Conservation (phyloP, 2,888 invertebrate species). For the Xylota sylvarum region DNA sequence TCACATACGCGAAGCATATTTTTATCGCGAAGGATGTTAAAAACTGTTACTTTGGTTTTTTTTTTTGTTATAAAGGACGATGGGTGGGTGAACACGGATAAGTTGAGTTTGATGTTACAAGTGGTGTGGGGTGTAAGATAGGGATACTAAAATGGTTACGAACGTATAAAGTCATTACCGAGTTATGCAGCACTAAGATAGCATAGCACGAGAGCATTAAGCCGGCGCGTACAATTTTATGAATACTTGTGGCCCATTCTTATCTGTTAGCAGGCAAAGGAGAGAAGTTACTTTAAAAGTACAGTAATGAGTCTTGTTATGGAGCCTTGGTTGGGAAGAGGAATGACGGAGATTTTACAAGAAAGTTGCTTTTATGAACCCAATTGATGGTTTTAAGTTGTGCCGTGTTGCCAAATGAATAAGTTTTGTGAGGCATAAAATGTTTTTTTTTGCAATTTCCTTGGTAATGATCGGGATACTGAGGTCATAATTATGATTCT, state of each 20-base stretch:
- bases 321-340: not conserved
- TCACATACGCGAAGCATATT: conserved; percentile 46
- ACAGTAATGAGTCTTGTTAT: conserved; percentile 56
- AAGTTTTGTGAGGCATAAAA: conserved; percentile 26
- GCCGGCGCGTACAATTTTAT: conserved; percentile 44
- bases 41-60: conserved; percentile 55
- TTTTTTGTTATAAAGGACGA: conserved; percentile 31
- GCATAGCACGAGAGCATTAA: conserved; percentile 33
- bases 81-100: conserved; percentile 29
- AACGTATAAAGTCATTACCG: conserved; percentile 65
- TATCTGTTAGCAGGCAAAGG: conserved; percentile 29
- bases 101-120: conserved; percentile 44
- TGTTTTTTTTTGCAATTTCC: conserved; percentile 16
- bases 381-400: conserved; percentile 36
- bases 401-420: not conserved
- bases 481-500: not conserved
- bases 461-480: not conserved
- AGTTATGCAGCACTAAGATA: conserved; percentile 61
- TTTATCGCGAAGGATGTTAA: conserved; percentile 59
- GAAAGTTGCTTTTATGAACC: conserved; percentile 24
- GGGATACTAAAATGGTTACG: conserved; percentile 40
- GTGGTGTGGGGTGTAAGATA: conserved; percentile 12
- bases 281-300: conserved; percentile 28
- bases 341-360: conserved; percentile 12
- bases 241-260: conserved; percentile 44